phyloP scores from a whole-genome alignment of 2,797 vertebrate species.

The Sebastes melanostomus region DNA sequence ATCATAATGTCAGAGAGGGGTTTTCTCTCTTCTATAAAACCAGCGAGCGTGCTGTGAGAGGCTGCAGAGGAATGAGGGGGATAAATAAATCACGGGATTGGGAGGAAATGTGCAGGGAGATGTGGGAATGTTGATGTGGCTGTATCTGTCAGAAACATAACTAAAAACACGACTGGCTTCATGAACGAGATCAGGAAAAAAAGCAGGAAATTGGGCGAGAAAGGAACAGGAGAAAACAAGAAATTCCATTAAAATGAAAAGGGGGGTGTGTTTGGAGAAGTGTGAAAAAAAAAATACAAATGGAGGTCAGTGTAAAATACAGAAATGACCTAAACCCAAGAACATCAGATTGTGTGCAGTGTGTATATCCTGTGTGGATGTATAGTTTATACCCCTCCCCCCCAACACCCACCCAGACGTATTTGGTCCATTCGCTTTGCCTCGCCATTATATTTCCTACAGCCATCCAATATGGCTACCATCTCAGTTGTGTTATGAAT shows the following conservation, averaged over 20 bases:
- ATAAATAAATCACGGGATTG: conserved; percentile 49
- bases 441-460: conserved; percentile 63
- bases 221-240: not conserved
- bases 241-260: not conserved
- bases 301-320: not conserved
- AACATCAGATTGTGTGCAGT: conserved; percentile 28
- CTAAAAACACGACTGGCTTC: not conserved
- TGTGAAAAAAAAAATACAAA: not conserved
- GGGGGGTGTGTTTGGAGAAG: not conserved
- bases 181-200: conserved; percentile 12
- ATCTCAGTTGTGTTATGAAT: conserved; percentile 71
- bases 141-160: conserved; percentile 35
- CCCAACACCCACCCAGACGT: conserved; percentile 53
- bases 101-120: conserved; percentile 48
- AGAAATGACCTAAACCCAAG: conserved; percentile 11
- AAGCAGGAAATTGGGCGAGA: conserved; percentile 21
- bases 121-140: conserved; percentile 46
- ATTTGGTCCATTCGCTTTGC: conserved; percentile 53
- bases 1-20: conserved; percentile 9
- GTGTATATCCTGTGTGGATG: conserved; percentile 24
- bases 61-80: conserved; percentile 6
- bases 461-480: conserved; percentile 80
- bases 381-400: not conserved
- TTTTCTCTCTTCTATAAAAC: conserved; percentile 9
- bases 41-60: conserved; percentile 16